phyloP scores from a whole-genome alignment of 2,113 vertebrate genomes.

The Oryzias woworae region DNA sequence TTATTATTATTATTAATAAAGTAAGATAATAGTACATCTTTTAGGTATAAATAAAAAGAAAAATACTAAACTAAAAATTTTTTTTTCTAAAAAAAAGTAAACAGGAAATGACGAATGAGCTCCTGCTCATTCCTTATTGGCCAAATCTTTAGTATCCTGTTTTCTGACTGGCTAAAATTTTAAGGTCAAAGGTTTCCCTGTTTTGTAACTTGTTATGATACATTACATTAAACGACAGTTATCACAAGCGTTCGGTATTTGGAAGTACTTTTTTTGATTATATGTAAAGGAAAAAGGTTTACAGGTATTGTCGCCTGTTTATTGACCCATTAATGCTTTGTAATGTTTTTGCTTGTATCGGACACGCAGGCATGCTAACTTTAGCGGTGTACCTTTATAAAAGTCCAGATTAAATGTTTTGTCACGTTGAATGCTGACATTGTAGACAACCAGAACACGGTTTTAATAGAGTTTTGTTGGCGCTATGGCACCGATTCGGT shows the following conservation, averaged over 20 bases:
- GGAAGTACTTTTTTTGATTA: background rate
- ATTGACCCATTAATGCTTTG: background rate
- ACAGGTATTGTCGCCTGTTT: background rate
- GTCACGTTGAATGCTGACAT: constrained; percentile 19
- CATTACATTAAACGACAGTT: background rate
- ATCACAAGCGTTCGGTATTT: background rate
- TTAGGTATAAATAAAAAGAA: too few species aligned
- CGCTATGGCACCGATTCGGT: constrained; percentile 38
- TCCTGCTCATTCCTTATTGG: constrained; percentile 44
- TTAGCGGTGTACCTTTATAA: constrained; percentile 21
- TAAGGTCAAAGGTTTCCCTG: constrained; percentile 37
- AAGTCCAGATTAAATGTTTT: background rate
- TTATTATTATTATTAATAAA: too few species aligned
- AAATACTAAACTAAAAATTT: too few species aligned
- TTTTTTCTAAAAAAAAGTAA: background rate
- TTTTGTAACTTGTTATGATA: constrained; percentile 26
- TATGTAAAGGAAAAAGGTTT: background rate
- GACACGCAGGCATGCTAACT: constrained; percentile 17
- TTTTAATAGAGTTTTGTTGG: constrained; percentile 8
- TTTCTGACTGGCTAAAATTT: constrained; percentile 43
- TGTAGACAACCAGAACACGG: background rate
- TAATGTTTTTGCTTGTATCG: background rate
- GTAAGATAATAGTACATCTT: too few species aligned
- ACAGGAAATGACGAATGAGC: background rate
- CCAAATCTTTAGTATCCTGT: background rate